Base-by-base conservation (phyloP, 2,888 invertebrate species). In the Elmis aenea region DNA sequence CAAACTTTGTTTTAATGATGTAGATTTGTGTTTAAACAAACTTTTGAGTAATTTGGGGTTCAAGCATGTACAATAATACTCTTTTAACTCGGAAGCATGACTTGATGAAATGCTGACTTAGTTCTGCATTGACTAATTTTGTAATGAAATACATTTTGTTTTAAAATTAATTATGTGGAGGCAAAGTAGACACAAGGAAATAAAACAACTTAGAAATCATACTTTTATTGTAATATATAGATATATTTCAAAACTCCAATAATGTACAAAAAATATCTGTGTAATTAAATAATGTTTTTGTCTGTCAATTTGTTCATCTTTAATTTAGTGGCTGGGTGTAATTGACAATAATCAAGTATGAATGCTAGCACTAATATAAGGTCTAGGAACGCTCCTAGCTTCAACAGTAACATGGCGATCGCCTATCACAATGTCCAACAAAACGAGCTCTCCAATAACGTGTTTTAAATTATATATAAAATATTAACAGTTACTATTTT, bases 181-280 rank as follows among this genome's bases (percentile, higher is more conserved):
- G n/a, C n/a, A 18, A 18, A 8, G 18, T 18, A 18, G 18, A 18
- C 5, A 18, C 18, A 8, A 18, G 6, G 5, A 12, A 20, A 30
- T 15, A 12, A 30, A 13, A 6, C 35, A 28, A 31, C 15, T 37
- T 21, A 42, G 26, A 31, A 38, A 38, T 38, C 27, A 38, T 28
- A 35, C 18, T 35, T 42, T 42, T 38, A 64, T 65, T 66, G 61
- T 61, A 62, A 62, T 64, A 62, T 62, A 64, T 65, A 66, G 62
- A 77, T 79, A 78, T 78, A 78, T 77, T 77, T 77, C 74, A 78
- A 78, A 77, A 77, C 76, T 78, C 69, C 69, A 70, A 77, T 77
- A 79, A 78, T 79, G 79, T 79, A 79, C 79, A 79, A 79, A 79
- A 79, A 78, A 79, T 79, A 78, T 77, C 75, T 78, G 77, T 78